Conservation (phyloP, 2,113 vertebrate genomes). For the Spea multiplicata region DNA sequence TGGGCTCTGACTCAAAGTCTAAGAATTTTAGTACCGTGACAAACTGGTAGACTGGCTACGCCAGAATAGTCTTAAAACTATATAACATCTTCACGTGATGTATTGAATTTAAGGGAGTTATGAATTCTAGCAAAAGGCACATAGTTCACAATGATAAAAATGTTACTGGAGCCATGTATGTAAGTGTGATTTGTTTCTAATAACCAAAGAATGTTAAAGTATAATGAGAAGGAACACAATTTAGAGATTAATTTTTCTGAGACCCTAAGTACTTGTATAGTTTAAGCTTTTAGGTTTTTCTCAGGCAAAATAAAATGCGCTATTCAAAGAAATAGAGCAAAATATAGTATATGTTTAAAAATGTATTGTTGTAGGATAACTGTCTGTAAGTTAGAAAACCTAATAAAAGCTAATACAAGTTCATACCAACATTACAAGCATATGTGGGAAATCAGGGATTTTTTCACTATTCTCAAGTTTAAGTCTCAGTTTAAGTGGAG, state of each 20-base stretch:
- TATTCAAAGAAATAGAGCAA: no score
- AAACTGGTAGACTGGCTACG: constrained; percentile 28
- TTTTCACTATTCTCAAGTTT: no score
- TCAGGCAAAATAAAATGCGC: no score
- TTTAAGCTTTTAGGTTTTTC: no score
- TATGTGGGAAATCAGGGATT: no score
- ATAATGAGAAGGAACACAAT: constrained; percentile 31
- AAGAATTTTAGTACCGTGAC: constrained; percentile 31
- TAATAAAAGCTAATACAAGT: no score
- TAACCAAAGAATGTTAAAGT: constrained; percentile 36
- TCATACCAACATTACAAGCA: no score
- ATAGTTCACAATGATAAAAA: constrained; percentile 39
- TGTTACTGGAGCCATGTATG: constrained; percentile 24
- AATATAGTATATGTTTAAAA: no score
- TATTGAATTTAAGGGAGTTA: constrained; percentile 38
- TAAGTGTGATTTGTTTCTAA: constrained; percentile 36
- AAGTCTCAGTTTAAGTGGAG: no score
- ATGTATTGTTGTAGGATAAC: no score
- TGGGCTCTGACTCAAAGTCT: constrained; percentile 34
- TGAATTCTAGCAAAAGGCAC: constrained; percentile 38
- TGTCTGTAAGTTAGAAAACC: no score
- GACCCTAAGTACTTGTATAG: no score
- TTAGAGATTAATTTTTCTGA: constrained; percentile 38
- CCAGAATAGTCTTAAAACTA: constrained; percentile 22
- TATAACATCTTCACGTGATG: constrained; percentile 36